These are phyloP conservation scores for Cantharis rustica DNA, from an alignment of 2,888 invertebrate genomes.

Conservation along the genomic window DNA sequence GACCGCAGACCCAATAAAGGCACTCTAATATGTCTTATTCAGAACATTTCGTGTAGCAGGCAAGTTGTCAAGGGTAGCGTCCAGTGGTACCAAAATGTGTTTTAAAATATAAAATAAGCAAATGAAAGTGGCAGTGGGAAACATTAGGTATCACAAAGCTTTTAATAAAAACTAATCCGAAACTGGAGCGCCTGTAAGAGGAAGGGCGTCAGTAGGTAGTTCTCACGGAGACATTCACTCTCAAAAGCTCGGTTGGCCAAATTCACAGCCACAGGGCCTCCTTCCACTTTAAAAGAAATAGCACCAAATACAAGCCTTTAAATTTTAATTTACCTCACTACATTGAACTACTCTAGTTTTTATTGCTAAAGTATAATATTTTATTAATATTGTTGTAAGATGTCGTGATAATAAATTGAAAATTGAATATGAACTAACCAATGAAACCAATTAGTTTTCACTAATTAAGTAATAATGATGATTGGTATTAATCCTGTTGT, in stretches of 20 bases:
- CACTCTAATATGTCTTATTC: conserved; percentile 44
- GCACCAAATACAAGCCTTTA: conserved; percentile 18
- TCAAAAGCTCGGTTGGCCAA: conserved; percentile 24
- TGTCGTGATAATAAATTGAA: not conserved
- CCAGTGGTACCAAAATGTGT: conserved; percentile 6
- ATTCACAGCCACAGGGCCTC: conserved; percentile 23
- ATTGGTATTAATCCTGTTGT: not conserved
- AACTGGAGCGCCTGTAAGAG: conserved; percentile 28
- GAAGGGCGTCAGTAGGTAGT: conserved; percentile 23
- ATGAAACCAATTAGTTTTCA: not conserved
- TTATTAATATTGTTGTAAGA: not conserved
- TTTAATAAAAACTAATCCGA: conserved; percentile 26
- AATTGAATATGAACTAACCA: not conserved
- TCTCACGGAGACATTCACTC: conserved; percentile 29
- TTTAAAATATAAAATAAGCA: conserved; percentile 3
- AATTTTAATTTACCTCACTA: conserved; percentile 12
- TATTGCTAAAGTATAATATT: not conserved
- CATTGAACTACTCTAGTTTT: not conserved
- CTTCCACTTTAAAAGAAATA: conserved; percentile 18
- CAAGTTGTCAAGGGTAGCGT: conserved; percentile 17
- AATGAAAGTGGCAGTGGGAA: conserved; percentile 9
- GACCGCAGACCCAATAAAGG: conserved; percentile 44
- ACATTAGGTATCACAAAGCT: conserved; percentile 22
- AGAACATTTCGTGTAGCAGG: conserved; percentile 35
- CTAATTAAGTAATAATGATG: not conserved